Evolutionary conservation across 2,113 vertebrate species (phyloP).

Genomic region (Phalacrocorax carbo): DNA sequence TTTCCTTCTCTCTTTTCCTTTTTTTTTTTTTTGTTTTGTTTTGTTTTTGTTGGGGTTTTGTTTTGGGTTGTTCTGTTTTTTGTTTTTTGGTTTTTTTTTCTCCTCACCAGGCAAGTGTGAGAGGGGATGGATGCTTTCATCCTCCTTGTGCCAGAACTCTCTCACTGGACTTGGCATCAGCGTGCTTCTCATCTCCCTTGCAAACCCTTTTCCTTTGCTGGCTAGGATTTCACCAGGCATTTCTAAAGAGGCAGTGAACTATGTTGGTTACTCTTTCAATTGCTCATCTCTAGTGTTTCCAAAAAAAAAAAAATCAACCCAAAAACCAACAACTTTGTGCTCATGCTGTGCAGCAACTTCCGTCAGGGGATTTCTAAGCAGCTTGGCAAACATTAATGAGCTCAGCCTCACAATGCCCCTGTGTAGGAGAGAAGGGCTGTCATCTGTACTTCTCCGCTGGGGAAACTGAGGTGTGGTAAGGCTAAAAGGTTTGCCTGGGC

Average conservation of each 20-base stretch:
- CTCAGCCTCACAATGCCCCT: not conserved
- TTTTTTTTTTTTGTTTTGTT: not conserved
- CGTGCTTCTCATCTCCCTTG: not conserved
- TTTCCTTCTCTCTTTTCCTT: not conserved
- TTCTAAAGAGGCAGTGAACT: conserved; percentile 28
- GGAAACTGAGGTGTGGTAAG: not conserved
- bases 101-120: not conserved
- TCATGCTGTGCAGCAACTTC: not conserved
- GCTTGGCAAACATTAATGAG: not conserved
- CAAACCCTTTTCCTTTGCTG: not conserved
- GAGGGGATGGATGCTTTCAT: not conserved
- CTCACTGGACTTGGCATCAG: not conserved
- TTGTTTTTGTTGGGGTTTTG: too few species aligned
- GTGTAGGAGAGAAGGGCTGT: not conserved
- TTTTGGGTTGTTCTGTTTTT: not conserved
- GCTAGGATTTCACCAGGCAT: conserved; percentile 3
- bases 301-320: not conserved
- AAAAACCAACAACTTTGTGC: not conserved
- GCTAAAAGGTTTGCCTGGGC: not conserved
- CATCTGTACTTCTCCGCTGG: not conserved
- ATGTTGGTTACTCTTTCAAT: not conserved
- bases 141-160: not conserved
- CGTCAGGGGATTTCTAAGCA: not conserved
- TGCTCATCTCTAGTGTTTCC: conserved; percentile 12
- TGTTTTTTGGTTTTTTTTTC: not conserved